Percentiles rank a stretch among this genome's conserved stretches.
These are phyloP conservation scores for Drosophila murphyi DNA, from an alignment of 1,140 invertebrate genomes.

Conservation along the genomic window DNA sequence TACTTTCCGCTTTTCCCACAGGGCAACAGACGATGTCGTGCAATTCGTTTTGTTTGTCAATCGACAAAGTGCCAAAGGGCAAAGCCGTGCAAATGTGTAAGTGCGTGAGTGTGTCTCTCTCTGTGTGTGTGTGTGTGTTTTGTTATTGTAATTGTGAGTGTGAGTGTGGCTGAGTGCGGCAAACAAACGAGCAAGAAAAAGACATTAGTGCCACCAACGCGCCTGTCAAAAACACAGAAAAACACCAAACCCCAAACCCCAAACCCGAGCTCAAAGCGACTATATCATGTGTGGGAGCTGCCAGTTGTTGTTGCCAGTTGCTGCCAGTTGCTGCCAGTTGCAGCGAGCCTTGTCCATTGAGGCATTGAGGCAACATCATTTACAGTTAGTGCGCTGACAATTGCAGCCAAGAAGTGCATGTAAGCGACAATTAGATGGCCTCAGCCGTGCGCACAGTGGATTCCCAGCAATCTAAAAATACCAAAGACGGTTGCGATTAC, in stretches of 20 bases:
- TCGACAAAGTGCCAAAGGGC: slow-evolving; percentile 77
- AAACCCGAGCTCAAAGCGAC: slow-evolving; percentile 9
- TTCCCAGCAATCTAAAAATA: no score
- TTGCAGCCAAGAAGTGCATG: slow-evolving; percentile 24
- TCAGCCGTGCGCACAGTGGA: slow-evolving; percentile 17
- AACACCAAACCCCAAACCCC: slow-evolving; percentile 31
- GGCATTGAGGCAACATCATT: slow-evolving; percentile 67
- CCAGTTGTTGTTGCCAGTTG: no score
- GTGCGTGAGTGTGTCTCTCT: slow-evolving; percentile 8
- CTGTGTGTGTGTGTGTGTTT: not conserved
- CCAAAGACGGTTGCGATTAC: no score
- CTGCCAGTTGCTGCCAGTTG: slow-evolving; percentile 10
- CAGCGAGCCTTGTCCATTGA: slow-evolving; percentile 38
- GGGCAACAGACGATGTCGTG: slow-evolving; percentile 25
- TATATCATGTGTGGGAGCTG: slow-evolving; percentile 8
- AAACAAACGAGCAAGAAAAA: slow-evolving; percentile 71
- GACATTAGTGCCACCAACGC: slow-evolving; percentile 59
- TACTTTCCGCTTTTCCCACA: not conserved
- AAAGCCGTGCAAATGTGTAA: slow-evolving; percentile 14
- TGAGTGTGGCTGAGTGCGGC: slow-evolving; percentile 19
- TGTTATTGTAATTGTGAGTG: not conserved
- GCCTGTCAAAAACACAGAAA: slow-evolving; percentile 36
- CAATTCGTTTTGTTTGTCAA: slow-evolving; percentile 74
- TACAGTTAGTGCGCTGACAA: slow-evolving; percentile 69
- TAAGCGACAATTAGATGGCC: slow-evolving; percentile 61